Percentiles rank a stretch among this genome's conserved stretches.
phyloP scores from a whole-genome alignment of 2,888 invertebrate species.

The Caenorhabditis parvicauda region DNA sequence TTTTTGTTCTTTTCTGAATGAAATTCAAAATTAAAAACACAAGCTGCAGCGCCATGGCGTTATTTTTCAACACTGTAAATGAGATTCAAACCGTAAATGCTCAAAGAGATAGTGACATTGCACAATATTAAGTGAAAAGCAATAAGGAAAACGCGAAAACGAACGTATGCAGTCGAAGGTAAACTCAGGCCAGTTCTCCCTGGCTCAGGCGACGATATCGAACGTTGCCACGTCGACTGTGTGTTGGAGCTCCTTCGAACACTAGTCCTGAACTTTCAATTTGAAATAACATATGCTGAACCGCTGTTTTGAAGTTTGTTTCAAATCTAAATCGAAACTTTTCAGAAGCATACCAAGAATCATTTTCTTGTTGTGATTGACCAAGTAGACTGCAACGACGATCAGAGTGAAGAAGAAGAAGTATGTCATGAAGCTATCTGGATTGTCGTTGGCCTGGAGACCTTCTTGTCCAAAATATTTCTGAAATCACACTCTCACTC shows the following conservation, averaged over 20 bases:
- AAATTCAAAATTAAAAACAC: too few species aligned
- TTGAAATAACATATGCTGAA: neutral
- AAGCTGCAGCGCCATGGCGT: too few species aligned
- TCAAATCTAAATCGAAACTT: neutral
- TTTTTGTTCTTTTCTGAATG: too few species aligned
- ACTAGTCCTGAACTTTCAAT: conserved; percentile 25
- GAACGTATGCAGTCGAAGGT: too few species aligned
- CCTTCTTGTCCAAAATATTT: neutral
- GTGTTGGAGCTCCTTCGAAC: conserved; percentile 31
- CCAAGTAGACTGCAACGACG: conserved; percentile 24
- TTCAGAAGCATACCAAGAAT: conserved; percentile 20
- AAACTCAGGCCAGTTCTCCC: too few species aligned
- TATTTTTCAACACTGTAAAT: too few species aligned
- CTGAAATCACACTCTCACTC: too few species aligned
- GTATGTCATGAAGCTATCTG: conserved; percentile 25
- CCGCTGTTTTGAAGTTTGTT: neutral
- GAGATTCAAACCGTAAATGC: too few species aligned
- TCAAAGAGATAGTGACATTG: too few species aligned
- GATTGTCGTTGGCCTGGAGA: conserved; percentile 6
- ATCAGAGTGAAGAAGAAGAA: conserved; percentile 20
- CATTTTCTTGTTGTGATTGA: conserved; percentile 42
- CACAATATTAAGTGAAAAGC: too few species aligned
- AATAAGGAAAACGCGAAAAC: too few species aligned
- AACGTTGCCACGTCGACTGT: conserved; percentile 22
- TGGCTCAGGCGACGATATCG: conserved; percentile 37